These are phyloP conservation scores for Podotricha telesiphe DNA, from an alignment of 2,888 invertebrate genomes.

Conservation along the genomic window DNA sequence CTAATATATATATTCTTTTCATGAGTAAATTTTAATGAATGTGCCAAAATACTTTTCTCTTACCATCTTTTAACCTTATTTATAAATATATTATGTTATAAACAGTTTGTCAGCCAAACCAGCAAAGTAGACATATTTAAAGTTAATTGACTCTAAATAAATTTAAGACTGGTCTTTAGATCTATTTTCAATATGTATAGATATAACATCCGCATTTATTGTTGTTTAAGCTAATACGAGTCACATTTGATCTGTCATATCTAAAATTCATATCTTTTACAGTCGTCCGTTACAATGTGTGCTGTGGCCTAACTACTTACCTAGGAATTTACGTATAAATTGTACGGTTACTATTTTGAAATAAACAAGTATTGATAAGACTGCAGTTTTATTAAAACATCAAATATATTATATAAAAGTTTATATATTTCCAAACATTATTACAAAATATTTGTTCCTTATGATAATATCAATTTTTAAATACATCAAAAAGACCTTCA, in stretches of 20 bases:
- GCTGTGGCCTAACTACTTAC: constrained; percentile 30
- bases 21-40: not conserved
- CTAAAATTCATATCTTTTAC: constrained; percentile 28
- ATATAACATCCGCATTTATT: constrained; percentile 16
- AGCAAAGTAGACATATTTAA: not conserved
- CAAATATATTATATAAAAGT: constrained; percentile 26
- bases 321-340: constrained; percentile 27
- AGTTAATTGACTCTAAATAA: constrained; percentile 17
- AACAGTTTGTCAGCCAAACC: not conserved
- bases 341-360: constrained; percentile 33
- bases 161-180: constrained; percentile 15
- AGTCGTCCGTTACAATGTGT: constrained; percentile 2
- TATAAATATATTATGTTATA: constrained; percentile 10
- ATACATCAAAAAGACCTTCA: constrained; percentile 46
- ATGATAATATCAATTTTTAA: constrained; percentile 33
- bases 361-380: constrained; percentile 29
- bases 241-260: constrained; percentile 24
- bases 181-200: constrained; percentile 10
- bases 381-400: constrained; percentile 36
- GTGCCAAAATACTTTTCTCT: constrained; percentile 11
- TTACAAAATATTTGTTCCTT: constrained; percentile 37
- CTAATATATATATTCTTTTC: not conserved
- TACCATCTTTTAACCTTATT: not conserved
- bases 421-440: constrained; percentile 36
- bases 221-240: constrained; percentile 15